Base-by-base conservation (phyloP, 2,797 vertebrate species). In the Aulostomus chinensis region DNA sequence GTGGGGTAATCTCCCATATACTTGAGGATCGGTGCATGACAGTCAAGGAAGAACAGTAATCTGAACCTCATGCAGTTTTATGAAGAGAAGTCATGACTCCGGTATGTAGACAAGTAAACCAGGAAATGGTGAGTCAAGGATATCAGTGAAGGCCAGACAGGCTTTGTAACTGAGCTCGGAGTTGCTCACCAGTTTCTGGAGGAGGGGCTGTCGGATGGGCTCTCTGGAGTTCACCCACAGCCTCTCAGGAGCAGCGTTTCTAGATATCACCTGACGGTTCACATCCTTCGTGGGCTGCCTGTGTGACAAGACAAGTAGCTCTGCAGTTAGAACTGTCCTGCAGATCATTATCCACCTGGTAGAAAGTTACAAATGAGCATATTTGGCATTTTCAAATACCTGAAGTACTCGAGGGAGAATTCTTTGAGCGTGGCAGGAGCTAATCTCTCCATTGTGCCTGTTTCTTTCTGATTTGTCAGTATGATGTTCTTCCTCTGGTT, bases 1-100 rank as follows among this genome's bases (percentile, higher is more conserved):
- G 94, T 91, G 2, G 97, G 97, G 58, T 99, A 99, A 80, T 99
- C 96, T 0, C 96, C 97, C 94, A 96, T 99, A 58, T 97, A 99
- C 81, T 94, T 97, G 78, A 98, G 88, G 79, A 98, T 93, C 32
- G 95, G 96, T 99, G 28, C 43, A 48, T 9, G 36, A 2, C n/a
- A 18, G 87, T 96, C 79, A 98, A 95, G 92, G 90, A 88, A 38
- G 34, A 67, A 1, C 7, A 68, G 67, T 5, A 9, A 21, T 28
- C 1, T 1, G 31, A 17, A 15, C 10, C 13, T 53, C 2, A 21
- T 7, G 10, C 37, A 16, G 25, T 15, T 7, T 37, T 2, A 7
- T 18, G 5, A 15, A n/a, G 7, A 9, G n/a, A n/a, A n/a, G n/a
- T n/a, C n/a, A n/a, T n/a, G n/a, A n/a, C n/a, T n/a, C n/a, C n/a